phyloP scores from a whole-genome alignment of 2,797 vertebrate genomes.

The Eremophila alpestris region DNA sequence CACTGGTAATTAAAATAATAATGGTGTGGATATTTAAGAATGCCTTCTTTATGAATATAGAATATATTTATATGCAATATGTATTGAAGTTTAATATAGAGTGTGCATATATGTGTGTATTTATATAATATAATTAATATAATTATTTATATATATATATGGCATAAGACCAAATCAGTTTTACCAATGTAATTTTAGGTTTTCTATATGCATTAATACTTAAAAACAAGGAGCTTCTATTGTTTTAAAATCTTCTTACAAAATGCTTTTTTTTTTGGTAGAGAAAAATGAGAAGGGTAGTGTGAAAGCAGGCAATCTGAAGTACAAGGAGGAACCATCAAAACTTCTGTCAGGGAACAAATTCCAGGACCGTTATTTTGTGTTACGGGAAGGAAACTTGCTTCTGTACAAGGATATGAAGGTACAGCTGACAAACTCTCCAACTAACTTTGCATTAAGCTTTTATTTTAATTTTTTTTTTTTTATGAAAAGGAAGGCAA shows the following conservation, averaged over 20 bases:
- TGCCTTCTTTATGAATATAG: neutral
- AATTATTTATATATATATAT: neutral
- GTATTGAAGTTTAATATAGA: neutral
- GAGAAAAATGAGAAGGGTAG: constrained; percentile 57
- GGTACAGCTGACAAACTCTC: constrained; percentile 73
- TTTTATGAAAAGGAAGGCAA: neutral
- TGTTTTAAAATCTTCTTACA: neutral
- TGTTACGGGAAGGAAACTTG: constrained; percentile 84
- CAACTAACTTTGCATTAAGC: neutral
- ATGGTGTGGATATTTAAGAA: neutral
- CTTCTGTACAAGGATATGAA: constrained; percentile 92
- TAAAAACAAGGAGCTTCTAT: neutral
- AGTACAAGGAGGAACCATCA: constrained; percentile 89
- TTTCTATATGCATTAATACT: neutral
- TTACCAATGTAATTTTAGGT: neutral
- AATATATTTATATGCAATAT: neutral
- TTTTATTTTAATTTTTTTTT: neutral
- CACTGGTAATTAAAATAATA: neutral
- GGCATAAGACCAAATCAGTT: neutral
- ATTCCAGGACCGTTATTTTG: constrained; percentile 92
- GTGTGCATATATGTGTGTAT: neutral
- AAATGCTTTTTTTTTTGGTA: constrained; percentile 34
- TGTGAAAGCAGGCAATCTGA: constrained; percentile 84
- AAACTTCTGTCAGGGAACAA: constrained; percentile 91
- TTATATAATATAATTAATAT: neutral